Conservation (phyloP, 2,113 vertebrate species). For the Triplophysa dalaica region DNA sequence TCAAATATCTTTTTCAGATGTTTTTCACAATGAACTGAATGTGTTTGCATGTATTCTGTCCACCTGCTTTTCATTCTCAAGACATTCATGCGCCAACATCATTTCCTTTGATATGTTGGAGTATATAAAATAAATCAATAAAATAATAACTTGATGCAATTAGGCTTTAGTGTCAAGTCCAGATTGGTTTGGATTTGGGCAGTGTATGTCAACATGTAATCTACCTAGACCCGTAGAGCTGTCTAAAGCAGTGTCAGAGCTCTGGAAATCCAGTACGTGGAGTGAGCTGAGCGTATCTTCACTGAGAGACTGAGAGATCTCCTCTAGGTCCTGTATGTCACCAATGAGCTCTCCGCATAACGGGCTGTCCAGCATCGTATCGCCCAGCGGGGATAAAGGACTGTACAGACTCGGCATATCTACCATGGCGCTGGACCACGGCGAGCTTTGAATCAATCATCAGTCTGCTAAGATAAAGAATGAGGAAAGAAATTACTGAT, state of each 20-base stretch:
- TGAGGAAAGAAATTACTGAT: not conserved
- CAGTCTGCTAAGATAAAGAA: constrained; percentile 55
- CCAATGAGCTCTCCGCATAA: constrained; percentile 84
- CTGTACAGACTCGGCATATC: constrained; percentile 80
- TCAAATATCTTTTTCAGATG: too few relatives aligned
- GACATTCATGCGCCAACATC: too few relatives aligned
- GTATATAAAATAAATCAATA: too few relatives aligned
- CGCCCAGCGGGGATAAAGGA: constrained; percentile 79
- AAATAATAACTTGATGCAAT: too few relatives aligned
- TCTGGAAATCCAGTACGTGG: constrained; percentile 80
- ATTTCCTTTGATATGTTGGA: too few relatives aligned
- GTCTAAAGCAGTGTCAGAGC: constrained; percentile 79
- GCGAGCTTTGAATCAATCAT: constrained; percentile 63
- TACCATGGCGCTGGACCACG: constrained; percentile 77
- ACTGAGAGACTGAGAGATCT: constrained; percentile 80
- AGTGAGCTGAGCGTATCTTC: constrained; percentile 80
- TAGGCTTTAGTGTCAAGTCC: too few relatives aligned
- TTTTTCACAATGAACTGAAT: too few relatives aligned
- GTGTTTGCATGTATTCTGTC: too few relatives aligned
- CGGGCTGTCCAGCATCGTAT: constrained; percentile 82
- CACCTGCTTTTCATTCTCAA: too few relatives aligned
- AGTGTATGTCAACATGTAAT: not conserved
- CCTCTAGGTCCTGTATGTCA: constrained; percentile 82
- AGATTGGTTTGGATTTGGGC: not conserved
- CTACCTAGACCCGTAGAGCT: constrained; percentile 81